Evolutionary conservation across 2,797 vertebrate species (phyloP), one percentile per base, ranked within the genome.

Genomic region (Hippopotamyrus pictus): DNA sequence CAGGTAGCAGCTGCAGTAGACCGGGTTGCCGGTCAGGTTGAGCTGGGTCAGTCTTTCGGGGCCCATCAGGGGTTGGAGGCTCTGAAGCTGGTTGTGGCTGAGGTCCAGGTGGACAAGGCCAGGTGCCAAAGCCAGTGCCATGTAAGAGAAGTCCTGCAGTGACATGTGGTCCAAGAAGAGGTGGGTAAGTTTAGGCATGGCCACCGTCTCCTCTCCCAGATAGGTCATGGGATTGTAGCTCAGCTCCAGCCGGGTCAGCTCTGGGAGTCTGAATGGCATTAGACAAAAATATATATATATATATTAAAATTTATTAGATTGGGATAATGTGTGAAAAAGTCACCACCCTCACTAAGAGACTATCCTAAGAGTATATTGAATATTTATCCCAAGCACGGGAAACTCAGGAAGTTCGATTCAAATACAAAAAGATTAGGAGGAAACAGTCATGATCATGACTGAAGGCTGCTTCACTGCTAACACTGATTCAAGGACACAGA

Each of bases 141-240:
- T 91, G 0, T 95, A 92, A 0, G 95, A 96, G 89, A 99, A 92
- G 0, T 98, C 97, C 94, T 99, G 98, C 89, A 99, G 95, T 57
- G 96, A 96, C 54, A 97, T 97, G 3, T 98, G 97, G 93, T 98
- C 96, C 93, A 99, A 93, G 91, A 93, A 94, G 86, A 99, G 96
- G 89, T 97, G 97, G 88, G 96, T 97, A 89, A 99, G 94, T 0
- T 97, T 97, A 1, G 95, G 90, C 96, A 99, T 97, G 90, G 94
- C 96, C 89, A 96, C 94, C 0, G 94, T 95, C 65, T 98, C 98
- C 91, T 99, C 97, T 0, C 96, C 96, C 4, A 97, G 90, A 0
- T 97, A 98, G 1, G 97, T 98, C 96, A 99, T 97, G 3, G 98
- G 98, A 92, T 99, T 99, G 94, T 97, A 96, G 91, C 98, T 96